A percentile compares a stretch with the other conserved stretches of the same genome.
Conservation (phyloP, 2,797 vertebrate species). For the Coluber constrictor region DNA sequence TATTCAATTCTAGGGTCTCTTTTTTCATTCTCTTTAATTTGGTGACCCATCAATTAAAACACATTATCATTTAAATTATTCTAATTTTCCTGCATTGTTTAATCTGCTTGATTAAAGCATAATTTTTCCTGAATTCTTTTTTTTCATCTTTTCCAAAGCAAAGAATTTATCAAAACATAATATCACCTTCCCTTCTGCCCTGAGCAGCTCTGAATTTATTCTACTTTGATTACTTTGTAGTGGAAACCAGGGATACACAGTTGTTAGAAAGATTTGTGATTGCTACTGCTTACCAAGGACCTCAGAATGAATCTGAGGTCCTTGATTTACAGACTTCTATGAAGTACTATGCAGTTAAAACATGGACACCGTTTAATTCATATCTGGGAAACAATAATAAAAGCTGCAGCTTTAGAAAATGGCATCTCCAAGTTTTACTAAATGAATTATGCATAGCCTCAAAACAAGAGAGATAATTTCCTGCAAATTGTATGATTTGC, state of each 20-base stretch:
- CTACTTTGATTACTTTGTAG: background rate
- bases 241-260: background rate
- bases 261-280: background rate
- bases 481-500: background rate
- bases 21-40: background rate
- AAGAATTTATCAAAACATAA: background rate
- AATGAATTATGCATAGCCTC: conserved; percentile 8
- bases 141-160: background rate
- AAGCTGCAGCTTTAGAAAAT: background rate
- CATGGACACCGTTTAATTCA: background rate
- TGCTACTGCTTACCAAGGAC: background rate
- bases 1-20: background rate
- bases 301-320: background rate
- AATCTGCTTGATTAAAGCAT: background rate
- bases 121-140: background rate
- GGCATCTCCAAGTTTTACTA: background rate
- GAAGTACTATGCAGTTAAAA: background rate
- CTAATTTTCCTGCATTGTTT: background rate
- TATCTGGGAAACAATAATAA: background rate
- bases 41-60: background rate
- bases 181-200: background rate
- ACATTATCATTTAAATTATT: background rate
- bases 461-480: conserved; percentile 5
- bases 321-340: background rate
- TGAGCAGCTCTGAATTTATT: background rate